phyloP scores from a whole-genome alignment of 2,797 vertebrate species.

The Brotula barbata region DNA sequence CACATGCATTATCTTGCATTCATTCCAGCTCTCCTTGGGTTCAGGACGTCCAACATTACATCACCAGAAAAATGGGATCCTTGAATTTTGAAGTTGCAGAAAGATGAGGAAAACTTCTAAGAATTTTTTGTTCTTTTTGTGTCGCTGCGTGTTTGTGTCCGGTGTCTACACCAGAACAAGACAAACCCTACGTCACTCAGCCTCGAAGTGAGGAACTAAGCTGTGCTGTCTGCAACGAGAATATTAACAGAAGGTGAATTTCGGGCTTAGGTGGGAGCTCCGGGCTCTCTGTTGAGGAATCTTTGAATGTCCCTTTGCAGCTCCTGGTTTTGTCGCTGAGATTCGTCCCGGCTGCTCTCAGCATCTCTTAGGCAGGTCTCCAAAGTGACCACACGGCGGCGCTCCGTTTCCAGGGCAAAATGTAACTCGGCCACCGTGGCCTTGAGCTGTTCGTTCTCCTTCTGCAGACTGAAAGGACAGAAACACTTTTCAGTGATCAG shows the following conservation, averaged over 20 bases:
- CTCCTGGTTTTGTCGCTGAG: constrained; percentile 79
- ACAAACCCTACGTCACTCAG: constrained; percentile 5
- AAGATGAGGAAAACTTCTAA: too few relatives aligned
- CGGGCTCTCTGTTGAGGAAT: constrained; percentile 58
- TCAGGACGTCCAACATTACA: too few relatives aligned
- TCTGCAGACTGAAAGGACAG: constrained; percentile 79
- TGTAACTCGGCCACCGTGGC: constrained; percentile 83
- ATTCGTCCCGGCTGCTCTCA: constrained; percentile 77
- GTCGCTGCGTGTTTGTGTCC: not conserved
- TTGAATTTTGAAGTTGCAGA: too few relatives aligned
- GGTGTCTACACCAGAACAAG: constrained; percentile 16
- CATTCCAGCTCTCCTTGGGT: too few relatives aligned
- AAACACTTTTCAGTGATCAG: constrained; percentile 7
- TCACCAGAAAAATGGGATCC: too few relatives aligned
- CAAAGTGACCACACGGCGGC: constrained; percentile 74
- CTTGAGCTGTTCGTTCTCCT: constrained; percentile 86
- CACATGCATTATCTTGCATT: too few relatives aligned
- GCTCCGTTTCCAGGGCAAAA: constrained; percentile 82
- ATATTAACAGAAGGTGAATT: not conserved
- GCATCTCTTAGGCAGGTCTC: constrained; percentile 78
- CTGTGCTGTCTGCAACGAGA: too few relatives aligned
- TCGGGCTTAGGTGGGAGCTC: constrained; percentile 45
- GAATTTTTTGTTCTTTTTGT: too few relatives aligned
- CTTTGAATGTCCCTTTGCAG: constrained; percentile 84
- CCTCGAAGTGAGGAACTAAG: constrained; percentile 7